Evolutionary conservation across 2,888 invertebrate genomes (phyloP), one percentile per base, ranked within the genome.

Genomic region (Ariolimax columbianus): DNA sequence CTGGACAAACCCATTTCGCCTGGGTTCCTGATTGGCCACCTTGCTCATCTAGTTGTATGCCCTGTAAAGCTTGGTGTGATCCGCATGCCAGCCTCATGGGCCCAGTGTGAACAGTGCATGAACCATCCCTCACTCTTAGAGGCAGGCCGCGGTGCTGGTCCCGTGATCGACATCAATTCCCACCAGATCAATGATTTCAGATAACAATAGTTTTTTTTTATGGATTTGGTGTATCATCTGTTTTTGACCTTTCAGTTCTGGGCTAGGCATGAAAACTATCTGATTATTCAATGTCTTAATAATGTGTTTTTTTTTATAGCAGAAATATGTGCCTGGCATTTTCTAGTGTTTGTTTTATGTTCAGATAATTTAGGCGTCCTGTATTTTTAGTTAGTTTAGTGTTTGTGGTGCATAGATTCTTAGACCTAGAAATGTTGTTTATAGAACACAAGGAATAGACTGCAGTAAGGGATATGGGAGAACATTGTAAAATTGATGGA

Each of bases 31-130:
- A 51, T 51, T 51, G 51, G 17, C 17, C 51, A 51, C 11, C 23
- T 63, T n/a, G 2, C 26, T 63, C 4, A 4, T 63, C 63, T 63
- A 9, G 55, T 55, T 55, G 19, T 55, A 55, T 23, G 55, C 11
- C 26, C 63, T 63, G n/a, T 26, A 63, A 55, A 63, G n/a, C n/a
- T n/a, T n/a, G n/a, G 19, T 55, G 55, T 23, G 17, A 17, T 55
- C 26, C 36, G n/a, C 36, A 55, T 59, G 77, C 33, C 55, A 36
- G 47, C 47, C 73, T 47, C 77, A 77, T 77, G 77, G 30, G 36
- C 23, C n/a, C 7, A 9, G 36, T 59, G 77, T 77, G 77, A 77
- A 43, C 77, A 77, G 26, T 4, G 77, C 77, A 77, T 77, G 77
- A 23, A 36, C 0, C 59, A 77, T 47, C 23, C 4, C 77, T 59